phyloP scores from a whole-genome alignment of 2,113 vertebrate genomes.

The Synchiropus splendidus region DNA sequence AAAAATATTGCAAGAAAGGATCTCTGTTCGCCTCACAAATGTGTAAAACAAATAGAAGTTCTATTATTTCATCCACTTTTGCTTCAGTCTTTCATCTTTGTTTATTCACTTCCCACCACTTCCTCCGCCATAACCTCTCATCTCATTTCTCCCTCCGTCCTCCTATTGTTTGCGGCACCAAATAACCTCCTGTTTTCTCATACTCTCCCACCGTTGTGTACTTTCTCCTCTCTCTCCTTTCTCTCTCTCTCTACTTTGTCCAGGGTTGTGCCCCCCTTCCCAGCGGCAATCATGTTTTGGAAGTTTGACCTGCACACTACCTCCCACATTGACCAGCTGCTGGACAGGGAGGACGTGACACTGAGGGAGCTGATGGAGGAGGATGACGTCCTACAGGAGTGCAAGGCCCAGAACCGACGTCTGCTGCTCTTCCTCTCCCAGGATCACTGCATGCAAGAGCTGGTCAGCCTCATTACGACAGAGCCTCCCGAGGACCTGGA shows the following conservation, averaged over 20 bases:
- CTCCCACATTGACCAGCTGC: constrained; percentile 91
- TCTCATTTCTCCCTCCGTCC: no score
- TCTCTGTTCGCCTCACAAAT: no score
- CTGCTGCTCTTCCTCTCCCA: constrained; percentile 90
- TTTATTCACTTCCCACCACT: no score
- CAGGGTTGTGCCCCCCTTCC: constrained; percentile 63
- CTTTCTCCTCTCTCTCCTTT: constrained; percentile 10
- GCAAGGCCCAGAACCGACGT: constrained; percentile 90
- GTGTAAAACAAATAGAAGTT: no score
- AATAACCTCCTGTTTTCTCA: no score
- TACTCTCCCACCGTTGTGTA: constrained; percentile 2
- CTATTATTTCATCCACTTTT: no score
- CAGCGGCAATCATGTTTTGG: constrained; percentile 88
- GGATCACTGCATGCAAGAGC: constrained; percentile 88
- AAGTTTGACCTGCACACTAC: constrained; percentile 94
- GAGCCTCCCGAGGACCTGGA: constrained; percentile 86
- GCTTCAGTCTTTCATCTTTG: constrained; percentile 5
- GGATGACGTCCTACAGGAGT: constrained; percentile 93
- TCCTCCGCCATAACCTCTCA: no score
- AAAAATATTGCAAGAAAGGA: no score
- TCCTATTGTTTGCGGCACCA: no score
- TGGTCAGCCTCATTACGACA: constrained; percentile 85
- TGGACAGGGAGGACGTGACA: constrained; percentile 89
- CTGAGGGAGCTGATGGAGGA: constrained; percentile 91
- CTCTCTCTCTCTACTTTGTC: background rate